phyloP scores from a whole-genome alignment of 2,888 invertebrate genomes.

The Horisme vitalbata region DNA sequence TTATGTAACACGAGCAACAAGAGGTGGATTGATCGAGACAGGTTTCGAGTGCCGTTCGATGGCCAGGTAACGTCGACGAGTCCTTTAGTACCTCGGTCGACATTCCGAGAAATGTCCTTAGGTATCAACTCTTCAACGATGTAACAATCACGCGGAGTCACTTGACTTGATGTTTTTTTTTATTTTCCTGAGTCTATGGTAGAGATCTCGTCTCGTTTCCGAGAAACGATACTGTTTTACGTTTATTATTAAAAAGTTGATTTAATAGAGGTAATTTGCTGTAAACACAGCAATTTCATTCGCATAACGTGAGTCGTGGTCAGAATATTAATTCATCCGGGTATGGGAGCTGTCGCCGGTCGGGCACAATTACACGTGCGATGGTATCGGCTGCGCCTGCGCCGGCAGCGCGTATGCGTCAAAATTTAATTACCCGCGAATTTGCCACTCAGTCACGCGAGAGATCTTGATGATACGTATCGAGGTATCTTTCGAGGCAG shows the following conservation, averaged over 20 bases:
- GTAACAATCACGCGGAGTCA: slow-evolving; percentile 50
- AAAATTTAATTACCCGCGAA: slow-evolving; percentile 72
- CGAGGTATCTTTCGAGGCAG: slow-evolving; percentile 17
- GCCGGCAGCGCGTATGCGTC: slow-evolving; percentile 50
- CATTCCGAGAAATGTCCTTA: slow-evolving; percentile 77
- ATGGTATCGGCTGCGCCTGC: slow-evolving; percentile 54
- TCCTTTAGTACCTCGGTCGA: slow-evolving; percentile 66
- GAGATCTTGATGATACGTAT: slow-evolving; percentile 30
- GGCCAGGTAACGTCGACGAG: slow-evolving; percentile 65
- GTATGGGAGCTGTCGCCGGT: slow-evolving; percentile 45
- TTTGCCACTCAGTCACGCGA: slow-evolving; percentile 56
- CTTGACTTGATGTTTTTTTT: slow-evolving; percentile 34
- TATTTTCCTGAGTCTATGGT: slow-evolving; percentile 27
- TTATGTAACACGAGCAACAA: slow-evolving; percentile 81
- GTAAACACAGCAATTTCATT: slow-evolving; percentile 46
- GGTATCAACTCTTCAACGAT: slow-evolving; percentile 57
- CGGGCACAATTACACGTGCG: slow-evolving; percentile 58
- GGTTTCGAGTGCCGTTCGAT: slow-evolving; percentile 79
- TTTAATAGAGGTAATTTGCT: slow-evolving; percentile 42
- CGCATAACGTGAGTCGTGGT: slow-evolving; percentile 41
- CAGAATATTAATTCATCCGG: slow-evolving; percentile 54
- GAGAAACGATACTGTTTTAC: slow-evolving; percentile 26
- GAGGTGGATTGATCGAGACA: slow-evolving; percentile 82
- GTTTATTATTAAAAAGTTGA: slow-evolving; percentile 37
- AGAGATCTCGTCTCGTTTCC: slow-evolving; percentile 25